A percentile compares a stretch with the other conserved stretches of the same genome.
phyloP scores from a whole-genome alignment of 2,797 vertebrate species.

The Enteromius afrohamiltoni region DNA sequence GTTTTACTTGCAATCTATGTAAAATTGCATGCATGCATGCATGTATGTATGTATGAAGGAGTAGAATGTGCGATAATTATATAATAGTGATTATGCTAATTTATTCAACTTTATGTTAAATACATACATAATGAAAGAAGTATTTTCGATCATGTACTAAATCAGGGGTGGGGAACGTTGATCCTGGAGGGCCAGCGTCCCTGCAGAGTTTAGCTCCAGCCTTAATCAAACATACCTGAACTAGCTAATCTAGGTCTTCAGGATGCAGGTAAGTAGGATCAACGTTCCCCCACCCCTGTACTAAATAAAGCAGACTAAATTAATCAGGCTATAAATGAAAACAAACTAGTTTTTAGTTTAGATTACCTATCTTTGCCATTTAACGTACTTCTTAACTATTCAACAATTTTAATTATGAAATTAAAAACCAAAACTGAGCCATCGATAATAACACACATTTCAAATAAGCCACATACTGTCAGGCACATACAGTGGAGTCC shows the following conservation, averaged over 20 bases:
- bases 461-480: constrained; percentile 9
- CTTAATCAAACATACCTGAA: too few species aligned
- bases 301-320: neutral
- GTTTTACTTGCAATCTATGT: neutral
- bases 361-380: neutral
- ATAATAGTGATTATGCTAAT: neutral
- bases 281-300: too few species aligned
- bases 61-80: neutral
- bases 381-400: neutral
- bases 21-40: neutral
- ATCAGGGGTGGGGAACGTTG: neutral
- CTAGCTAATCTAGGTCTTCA: too few species aligned
- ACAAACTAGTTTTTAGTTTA: neutral
- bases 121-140: neutral
- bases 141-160: neutral
- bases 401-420: neutral
- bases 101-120: too few species aligned
- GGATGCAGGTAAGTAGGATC: too few species aligned
- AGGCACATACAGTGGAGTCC: constrained; percentile 1
- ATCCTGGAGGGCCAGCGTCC: too few species aligned
- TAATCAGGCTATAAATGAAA: neutral
- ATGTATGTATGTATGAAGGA: neutral
- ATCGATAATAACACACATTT: neutral
- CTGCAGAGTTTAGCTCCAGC: too few species aligned
- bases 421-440: neutral